Base-by-base conservation (phyloP, 1,140 invertebrate genomes). In the Bombus sibiricus region DNA sequence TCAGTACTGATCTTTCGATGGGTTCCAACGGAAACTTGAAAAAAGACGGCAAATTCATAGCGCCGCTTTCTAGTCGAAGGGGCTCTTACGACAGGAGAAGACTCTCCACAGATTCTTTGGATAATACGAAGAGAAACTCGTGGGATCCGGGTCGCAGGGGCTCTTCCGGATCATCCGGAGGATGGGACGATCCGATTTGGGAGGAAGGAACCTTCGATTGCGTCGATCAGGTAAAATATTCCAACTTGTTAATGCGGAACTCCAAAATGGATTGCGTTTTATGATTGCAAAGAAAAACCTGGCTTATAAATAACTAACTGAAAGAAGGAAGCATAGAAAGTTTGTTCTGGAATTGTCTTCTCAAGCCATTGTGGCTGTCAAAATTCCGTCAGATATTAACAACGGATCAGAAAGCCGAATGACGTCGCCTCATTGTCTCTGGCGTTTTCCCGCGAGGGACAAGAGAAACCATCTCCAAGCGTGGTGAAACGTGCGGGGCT, bases 101-200 rank as follows among this genome's bases (percentile, higher is more conserved):
- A 86, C 97, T 97, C 69, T 97, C 97, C 0, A 96, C 96, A 9
- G 97, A 97, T 93, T 97, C 97, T 1, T 92, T 97, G 90, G 97
- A 97, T 93, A 96, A 96, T 72, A 90, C 94, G 47, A 96, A 97
- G 94, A 96, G 97, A 81, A 96, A 96, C 88, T 96, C 96, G 18
- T 97, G 97, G 97, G 97, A 97, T 89, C 95, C 96, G 12, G 96
- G 96, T 43, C 94, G 97, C 53, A 93, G 96, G 83, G 96, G 96
- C 22, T 97, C 96, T 39, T 95, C 96, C 1, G 95, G 95, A 6
- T 96, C 96, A 18, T 96, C 95, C 6, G 95, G 96, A 43, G 95
- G 96, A 59, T 96, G 96, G 95, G 96, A 96, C 76, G 96, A 96
- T 93, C 94, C 95, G 5, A 95, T 96, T 89, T 96, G 95, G 95